Percentiles rank a stretch among this genome's conserved stretches.
Conservation (phyloP, 2,797 vertebrate genomes). For the Sebastes steindachneri region DNA sequence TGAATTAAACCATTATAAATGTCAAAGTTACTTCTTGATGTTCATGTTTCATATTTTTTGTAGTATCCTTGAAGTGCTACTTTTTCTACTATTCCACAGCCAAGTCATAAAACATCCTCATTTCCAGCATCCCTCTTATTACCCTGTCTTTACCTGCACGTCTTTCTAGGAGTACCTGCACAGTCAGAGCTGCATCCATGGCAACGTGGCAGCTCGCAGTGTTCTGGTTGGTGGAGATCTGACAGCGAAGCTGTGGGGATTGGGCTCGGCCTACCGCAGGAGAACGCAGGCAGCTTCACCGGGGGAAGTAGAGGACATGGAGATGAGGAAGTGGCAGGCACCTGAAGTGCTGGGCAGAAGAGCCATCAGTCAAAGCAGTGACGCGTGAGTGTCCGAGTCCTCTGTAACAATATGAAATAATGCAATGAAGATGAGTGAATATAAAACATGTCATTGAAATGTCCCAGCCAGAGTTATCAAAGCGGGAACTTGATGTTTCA, state of each 20-base stretch:
- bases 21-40: not conserved
- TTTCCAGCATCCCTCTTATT: not conserved
- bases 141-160: not conserved
- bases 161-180: constrained; percentile 87
- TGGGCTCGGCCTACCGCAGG: constrained; percentile 84
- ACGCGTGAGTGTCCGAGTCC: constrained; percentile 81
- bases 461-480: not conserved
- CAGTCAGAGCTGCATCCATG: constrained; percentile 84
- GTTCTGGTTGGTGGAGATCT: constrained; percentile 87
- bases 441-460: not conserved
- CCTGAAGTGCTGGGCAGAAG: constrained; percentile 87
- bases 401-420: not conserved
- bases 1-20: not conserved
- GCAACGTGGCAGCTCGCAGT: constrained; percentile 90
- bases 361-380: constrained; percentile 78
- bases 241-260: constrained; percentile 88
- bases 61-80: not conserved
- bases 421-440: not conserved
- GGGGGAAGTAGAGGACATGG: constrained; percentile 25
- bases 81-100: not conserved
- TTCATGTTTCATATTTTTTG: not conserved
- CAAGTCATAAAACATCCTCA: not conserved
- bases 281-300: constrained; percentile 6
- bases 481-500: not conserved
- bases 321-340: constrained; percentile 91